Conservation (phyloP, 1,140 invertebrate species). For the Hycleus cichorii region DNA sequence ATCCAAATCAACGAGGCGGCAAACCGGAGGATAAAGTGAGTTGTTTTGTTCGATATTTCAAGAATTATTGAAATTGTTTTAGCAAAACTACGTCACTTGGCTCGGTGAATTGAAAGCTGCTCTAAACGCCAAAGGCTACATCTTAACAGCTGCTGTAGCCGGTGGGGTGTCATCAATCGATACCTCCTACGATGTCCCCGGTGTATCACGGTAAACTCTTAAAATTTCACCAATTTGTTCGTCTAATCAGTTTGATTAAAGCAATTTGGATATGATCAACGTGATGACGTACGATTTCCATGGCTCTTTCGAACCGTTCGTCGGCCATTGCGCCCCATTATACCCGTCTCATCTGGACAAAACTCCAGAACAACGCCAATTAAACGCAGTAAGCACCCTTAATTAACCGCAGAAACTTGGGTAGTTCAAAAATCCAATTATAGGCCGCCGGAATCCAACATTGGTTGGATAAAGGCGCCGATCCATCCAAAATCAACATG, state of each 20-base stretch:
- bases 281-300: slow-evolving; percentile 62
- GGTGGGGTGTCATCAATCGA: slow-evolving; percentile 1
- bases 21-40: background rate
- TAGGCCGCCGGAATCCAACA: slow-evolving; percentile 34
- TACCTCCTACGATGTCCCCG: slow-evolving; percentile 1
- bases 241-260: slow-evolving; percentile 8
- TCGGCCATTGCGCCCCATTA: slow-evolving; percentile 52
- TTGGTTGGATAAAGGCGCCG: slow-evolving; percentile 41
- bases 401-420: background rate
- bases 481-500: slow-evolving; percentile 53
- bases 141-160: background rate
- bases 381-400: slow-evolving; percentile 33
- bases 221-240: background rate
- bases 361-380: slow-evolving; percentile 10
- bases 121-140: background rate
- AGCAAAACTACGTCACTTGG: slow-evolving; percentile 16
- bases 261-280: slow-evolving; percentile 53
- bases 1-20: slow-evolving; percentile 40
- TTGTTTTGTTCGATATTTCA: too few relatives aligned
- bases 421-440: background rate
- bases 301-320: slow-evolving; percentile 50
- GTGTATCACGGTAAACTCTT: background rate
- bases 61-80: slow-evolving; percentile 40
- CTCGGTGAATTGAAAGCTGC: slow-evolving; percentile 32
- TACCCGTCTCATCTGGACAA: slow-evolving; percentile 44